phyloP scores from a whole-genome alignment of 2,797 vertebrate species.

The Bufotes viridis region DNA sequence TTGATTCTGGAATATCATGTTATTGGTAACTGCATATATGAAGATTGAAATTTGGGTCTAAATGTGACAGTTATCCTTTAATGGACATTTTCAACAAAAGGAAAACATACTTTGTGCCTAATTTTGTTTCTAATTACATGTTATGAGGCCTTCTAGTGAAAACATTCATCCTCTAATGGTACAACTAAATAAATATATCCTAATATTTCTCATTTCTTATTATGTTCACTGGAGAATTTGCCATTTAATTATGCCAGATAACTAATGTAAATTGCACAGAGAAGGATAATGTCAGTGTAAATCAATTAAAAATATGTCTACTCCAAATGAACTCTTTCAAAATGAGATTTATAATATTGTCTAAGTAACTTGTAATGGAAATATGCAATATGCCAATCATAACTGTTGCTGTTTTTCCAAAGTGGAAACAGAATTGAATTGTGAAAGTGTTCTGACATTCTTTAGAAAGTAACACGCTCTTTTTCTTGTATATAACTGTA shows the following conservation, averaged over 20 bases:
- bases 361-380: slow-evolving; percentile 36
- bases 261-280: slow-evolving; percentile 20
- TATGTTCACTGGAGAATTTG: slow-evolving; percentile 18
- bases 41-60: no score
- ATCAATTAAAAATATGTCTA: slow-evolving; percentile 46
- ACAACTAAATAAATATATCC: slow-evolving; percentile 25
- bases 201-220: slow-evolving; percentile 30
- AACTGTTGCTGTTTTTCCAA: slow-evolving; percentile 16
- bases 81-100: slow-evolving; percentile 3
- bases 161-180: slow-evolving; percentile 22
- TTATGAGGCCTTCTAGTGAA: slow-evolving; percentile 20
- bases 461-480: neutral
- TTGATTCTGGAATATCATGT: no score
- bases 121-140: slow-evolving; percentile 31
- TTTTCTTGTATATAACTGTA: slow-evolving; percentile 30
- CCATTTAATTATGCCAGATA: slow-evolving; percentile 37
- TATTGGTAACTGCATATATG: no score
- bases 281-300: slow-evolving; percentile 43
- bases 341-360: slow-evolving; percentile 26
- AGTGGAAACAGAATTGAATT: slow-evolving; percentile 21
- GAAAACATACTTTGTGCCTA: slow-evolving; percentile 16
- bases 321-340: slow-evolving; percentile 33
- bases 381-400: slow-evolving; percentile 30
- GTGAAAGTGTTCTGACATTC: slow-evolving; percentile 3
- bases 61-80: no score